phyloP scores from a whole-genome alignment of 64 coral and sea anemone genomes.

The Dendrophyllia cribrosa region DNA sequence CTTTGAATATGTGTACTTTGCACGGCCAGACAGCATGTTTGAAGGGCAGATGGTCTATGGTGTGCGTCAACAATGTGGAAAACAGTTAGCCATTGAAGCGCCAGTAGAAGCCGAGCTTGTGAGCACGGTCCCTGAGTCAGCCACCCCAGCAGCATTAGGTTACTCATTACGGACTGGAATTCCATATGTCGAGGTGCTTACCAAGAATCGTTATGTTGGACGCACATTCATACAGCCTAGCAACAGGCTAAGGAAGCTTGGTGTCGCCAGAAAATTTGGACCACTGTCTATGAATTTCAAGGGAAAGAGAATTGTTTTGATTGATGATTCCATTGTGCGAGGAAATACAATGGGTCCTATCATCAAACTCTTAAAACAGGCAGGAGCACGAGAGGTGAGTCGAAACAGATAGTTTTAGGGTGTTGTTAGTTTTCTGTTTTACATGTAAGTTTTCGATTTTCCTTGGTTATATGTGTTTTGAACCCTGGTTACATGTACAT shows the following conservation, averaged over 20 bases:
- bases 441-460: no score
- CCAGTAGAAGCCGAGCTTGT: slow-evolving; percentile 94
- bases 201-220: slow-evolving; percentile 98
- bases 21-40: slow-evolving; percentile 95
- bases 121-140: slow-evolving; percentile 96
- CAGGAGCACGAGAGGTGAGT: slow-evolving; percentile 90
- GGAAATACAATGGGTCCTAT: slow-evolving; percentile 97
- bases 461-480: no score
- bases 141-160: slow-evolving; percentile 91
- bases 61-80: slow-evolving; percentile 84
- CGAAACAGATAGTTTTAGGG: background rate
- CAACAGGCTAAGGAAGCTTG: slow-evolving; percentile 80
- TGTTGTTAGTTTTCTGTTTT: background rate
- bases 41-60: slow-evolving; percentile 98
- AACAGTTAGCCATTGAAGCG: slow-evolving; percentile 88
- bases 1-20: slow-evolving; percentile 99
- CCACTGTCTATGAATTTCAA: slow-evolving; percentile 90
- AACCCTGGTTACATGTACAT: no score
- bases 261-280: slow-evolving; percentile 98
- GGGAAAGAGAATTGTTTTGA: slow-evolving; percentile 89
- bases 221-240: slow-evolving; percentile 98
- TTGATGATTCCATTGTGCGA: slow-evolving; percentile 98
- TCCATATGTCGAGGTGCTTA: slow-evolving; percentile 95
- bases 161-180: slow-evolving; percentile 82
- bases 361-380: slow-evolving; percentile 89